These are phyloP conservation scores for Drosophila truncata DNA, from an alignment of 1,140 invertebrate genomes.

Conservation along the genomic window DNA sequence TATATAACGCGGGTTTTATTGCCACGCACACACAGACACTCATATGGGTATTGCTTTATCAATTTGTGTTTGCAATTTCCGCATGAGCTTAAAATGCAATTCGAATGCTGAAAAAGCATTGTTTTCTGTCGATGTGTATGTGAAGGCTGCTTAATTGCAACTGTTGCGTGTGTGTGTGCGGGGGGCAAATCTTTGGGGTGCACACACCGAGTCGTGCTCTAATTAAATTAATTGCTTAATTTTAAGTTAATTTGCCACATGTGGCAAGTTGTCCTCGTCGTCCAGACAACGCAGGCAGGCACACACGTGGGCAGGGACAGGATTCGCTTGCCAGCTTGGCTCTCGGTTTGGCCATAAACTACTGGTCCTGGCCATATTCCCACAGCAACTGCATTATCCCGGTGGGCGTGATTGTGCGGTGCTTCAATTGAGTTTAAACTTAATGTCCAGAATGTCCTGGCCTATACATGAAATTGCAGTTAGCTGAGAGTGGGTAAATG, in stretches of 20 bases:
- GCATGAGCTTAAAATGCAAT: conserved; percentile 56
- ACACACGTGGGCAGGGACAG: conserved; percentile 54
- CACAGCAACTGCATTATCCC: conserved; percentile 48
- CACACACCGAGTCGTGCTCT: conserved; percentile 40
- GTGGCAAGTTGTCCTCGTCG: conserved; percentile 65
- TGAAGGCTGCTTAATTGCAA: conserved; percentile 65
- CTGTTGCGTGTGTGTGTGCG: conserved; percentile 56
- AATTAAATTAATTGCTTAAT: conserved; percentile 84
- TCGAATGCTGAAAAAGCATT: conserved; percentile 43
- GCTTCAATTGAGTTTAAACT: conserved; percentile 17
- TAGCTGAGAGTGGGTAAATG: background rate
- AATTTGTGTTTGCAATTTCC: conserved; percentile 78
- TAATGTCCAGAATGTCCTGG: conserved; percentile 6
- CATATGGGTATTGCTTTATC: conserved; percentile 30
- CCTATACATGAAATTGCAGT: conserved; percentile 5
- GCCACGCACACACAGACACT: background rate
- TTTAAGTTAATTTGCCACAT: conserved; percentile 83
- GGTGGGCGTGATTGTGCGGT: conserved; percentile 19
- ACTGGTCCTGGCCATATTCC: conserved; percentile 26
- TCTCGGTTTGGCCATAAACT: conserved; percentile 62
- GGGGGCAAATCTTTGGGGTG: conserved; percentile 53
- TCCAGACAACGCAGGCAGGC: conserved; percentile 34
- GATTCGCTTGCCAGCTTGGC: conserved; percentile 29
- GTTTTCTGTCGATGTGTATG: background rate
- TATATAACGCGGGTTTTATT: conserved; percentile 53